Evolutionary conservation across 1,140 invertebrate genomes (phyloP), one percentile per base, ranked within the genome.

Genomic region (Neodiprion virginianus): DNA sequence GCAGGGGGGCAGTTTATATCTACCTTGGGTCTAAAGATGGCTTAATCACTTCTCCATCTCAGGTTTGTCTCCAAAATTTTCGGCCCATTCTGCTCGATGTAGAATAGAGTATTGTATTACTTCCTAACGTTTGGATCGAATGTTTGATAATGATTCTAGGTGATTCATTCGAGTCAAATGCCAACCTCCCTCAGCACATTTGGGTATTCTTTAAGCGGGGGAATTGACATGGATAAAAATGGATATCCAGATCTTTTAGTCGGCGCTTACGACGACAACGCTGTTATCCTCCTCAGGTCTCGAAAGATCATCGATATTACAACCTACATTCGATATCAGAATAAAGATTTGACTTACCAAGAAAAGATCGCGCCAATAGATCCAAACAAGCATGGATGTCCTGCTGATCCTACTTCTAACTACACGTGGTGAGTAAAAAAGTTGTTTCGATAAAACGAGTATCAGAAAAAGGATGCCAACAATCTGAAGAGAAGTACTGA

Each of bases 221-320:
- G 95, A 49, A 88, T 96, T 10, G 97, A 99, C 88, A 90, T 99
- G 82, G 97, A 99, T 87, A 88, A 90, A 21, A 98, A 99, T 88
- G 94, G 94, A 12, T 99, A 98, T 89, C 95, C 96, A 0, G 97
- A 98, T 90, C 89, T 98, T 75, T 89, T 98, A 21, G 91, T 97
- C 47, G 97, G 97, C 72, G 96, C 96, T 40, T 97, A 96, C 86
- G 95, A 95, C 82, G 91, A 93, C 77, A 94, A 95, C 82, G 89
- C 90, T 68, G 92, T 95, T 1, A 90, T 94, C 10, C 87, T 97
- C 14, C 90, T 96, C 47, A 89, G 93, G 80, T 91, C 96, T 0
- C 90, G 96, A 76, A 96, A 96, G 68, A 97, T 98, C 61, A 96
- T 97, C 78, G 93, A 94, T 77, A 96, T 97, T 50, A 83, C 83